Evolutionary conservation across 1,140 invertebrate genomes (phyloP).

Genomic region (Ostrea denselamellosa): DNA sequence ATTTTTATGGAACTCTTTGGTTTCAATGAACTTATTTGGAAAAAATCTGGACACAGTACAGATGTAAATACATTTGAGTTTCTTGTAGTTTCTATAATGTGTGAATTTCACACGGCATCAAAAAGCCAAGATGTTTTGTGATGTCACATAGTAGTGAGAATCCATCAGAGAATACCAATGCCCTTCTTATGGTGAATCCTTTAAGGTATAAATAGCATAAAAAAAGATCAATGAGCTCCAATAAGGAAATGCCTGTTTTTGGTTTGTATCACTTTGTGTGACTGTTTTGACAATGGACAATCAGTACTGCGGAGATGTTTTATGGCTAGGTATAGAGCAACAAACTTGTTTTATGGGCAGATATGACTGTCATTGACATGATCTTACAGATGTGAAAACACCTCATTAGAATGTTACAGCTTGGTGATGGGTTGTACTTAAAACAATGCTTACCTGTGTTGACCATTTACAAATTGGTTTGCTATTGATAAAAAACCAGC

Average conservation of each 20-base stretch:
- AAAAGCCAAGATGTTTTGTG: not conserved
- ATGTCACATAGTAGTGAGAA: not conserved
- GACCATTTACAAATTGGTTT: not conserved
- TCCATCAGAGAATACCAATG: not conserved
- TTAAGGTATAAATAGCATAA: not conserved
- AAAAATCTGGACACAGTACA: no score
- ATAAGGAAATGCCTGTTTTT: not conserved
- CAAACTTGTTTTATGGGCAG: conserved; percentile 15
- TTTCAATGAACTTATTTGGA: no score
- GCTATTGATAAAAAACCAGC: not conserved
- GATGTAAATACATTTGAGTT: no score
- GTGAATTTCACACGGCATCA: not conserved
- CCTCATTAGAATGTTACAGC: not conserved
- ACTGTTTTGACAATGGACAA: conserved; percentile 12
- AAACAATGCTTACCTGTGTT: not conserved
- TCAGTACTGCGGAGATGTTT: conserved; percentile 5
- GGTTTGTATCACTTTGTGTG: not conserved
- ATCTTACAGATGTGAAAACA: conserved; percentile 28
- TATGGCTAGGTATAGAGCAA: conserved; percentile 25
- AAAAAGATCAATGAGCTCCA: conserved; percentile 28
- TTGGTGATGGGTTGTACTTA: not conserved
- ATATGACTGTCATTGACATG: conserved; percentile 7
- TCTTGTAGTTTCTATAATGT: not conserved
- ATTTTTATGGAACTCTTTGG: no score
- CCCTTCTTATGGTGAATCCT: not conserved